Conservation (phyloP, 2,113 vertebrate genomes). For the Psettodes erumei region DNA sequence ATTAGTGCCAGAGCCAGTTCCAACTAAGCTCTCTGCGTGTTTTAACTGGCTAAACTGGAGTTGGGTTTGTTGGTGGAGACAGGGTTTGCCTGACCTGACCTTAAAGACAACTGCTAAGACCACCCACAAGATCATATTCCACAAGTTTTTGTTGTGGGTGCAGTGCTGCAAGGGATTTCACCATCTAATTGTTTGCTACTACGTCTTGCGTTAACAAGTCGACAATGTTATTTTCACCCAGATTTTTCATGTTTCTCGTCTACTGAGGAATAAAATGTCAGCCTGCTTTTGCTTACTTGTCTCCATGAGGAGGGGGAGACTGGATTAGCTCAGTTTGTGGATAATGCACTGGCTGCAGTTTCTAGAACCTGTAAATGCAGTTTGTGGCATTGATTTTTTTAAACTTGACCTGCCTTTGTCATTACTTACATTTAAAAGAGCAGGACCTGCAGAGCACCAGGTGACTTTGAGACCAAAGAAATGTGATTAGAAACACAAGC, state of each 20-base stretch:
- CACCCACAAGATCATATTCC: conserved; percentile 28
- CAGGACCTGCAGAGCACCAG: conserved; percentile 28
- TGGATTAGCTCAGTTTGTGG: conserved; percentile 47
- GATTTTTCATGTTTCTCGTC: conserved; percentile 7
- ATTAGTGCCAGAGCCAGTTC: conserved; percentile 13
- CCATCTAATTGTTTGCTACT: background rate
- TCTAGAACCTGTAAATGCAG: conserved; percentile 45
- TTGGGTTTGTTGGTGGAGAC: conserved; percentile 14
- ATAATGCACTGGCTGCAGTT: conserved; percentile 56
- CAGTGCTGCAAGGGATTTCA: background rate
- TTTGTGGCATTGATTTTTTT: conserved; percentile 57
- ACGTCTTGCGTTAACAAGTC: background rate
- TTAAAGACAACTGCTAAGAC: conserved; percentile 37
- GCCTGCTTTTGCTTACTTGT: background rate
- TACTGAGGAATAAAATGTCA: background rate
- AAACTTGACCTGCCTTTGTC: conserved; percentile 51
- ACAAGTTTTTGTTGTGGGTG: conserved; percentile 9
- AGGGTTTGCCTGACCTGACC: conserved; percentile 50
- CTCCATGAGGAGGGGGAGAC: conserved; percentile 28
- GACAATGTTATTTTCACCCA: background rate
- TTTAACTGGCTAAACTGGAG: conserved; percentile 51
- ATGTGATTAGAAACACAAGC: conserved; percentile 24
- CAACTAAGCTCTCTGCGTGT: conserved; percentile 31
- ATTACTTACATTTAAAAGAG: conserved; percentile 50
- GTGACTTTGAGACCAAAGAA: conserved; percentile 18